phyloP scores from a whole-genome alignment of 1,140 invertebrate species.

The Plodia interpunctella region DNA sequence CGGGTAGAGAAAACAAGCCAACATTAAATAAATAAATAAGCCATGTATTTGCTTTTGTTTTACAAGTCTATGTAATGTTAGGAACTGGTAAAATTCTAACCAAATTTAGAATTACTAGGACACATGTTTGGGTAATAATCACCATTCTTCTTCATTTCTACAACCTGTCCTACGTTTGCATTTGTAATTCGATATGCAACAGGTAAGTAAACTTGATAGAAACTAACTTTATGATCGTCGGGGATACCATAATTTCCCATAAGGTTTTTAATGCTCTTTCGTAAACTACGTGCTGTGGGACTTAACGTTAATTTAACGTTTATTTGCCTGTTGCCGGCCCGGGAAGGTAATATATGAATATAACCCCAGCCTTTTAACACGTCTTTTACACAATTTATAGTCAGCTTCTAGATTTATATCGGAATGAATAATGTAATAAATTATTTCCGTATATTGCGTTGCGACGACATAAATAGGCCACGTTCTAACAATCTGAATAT shows the following conservation, averaged over 20 bases:
- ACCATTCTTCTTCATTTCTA: no score
- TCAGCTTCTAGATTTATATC: not conserved
- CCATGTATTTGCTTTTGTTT: not conserved
- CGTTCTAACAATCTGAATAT: not conserved
- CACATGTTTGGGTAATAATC: no score
- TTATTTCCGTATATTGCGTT: not conserved
- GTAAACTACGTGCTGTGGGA: not conserved
- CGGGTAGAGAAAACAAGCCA: not conserved
- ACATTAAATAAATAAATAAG: not conserved
- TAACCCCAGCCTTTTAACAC: not conserved
- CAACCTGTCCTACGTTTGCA: not conserved
- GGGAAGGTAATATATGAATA: not conserved
- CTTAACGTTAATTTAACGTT: conserved; percentile 3
- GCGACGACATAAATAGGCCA: not conserved
- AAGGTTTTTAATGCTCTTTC: not conserved
- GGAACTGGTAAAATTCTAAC: no score
- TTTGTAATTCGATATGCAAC: not conserved
- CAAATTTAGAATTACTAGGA: no score
- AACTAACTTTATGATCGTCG: not conserved
- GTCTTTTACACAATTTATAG: not conserved
- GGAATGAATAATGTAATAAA: conserved; percentile 3
- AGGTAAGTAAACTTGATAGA: not conserved
- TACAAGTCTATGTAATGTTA: no score
- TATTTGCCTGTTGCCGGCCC: not conserved
- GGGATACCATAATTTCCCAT: not conserved